These are phyloP conservation scores for Epistrophe eligans DNA, from an alignment of 2,888 invertebrate genomes.

Conservation along the genomic window DNA sequence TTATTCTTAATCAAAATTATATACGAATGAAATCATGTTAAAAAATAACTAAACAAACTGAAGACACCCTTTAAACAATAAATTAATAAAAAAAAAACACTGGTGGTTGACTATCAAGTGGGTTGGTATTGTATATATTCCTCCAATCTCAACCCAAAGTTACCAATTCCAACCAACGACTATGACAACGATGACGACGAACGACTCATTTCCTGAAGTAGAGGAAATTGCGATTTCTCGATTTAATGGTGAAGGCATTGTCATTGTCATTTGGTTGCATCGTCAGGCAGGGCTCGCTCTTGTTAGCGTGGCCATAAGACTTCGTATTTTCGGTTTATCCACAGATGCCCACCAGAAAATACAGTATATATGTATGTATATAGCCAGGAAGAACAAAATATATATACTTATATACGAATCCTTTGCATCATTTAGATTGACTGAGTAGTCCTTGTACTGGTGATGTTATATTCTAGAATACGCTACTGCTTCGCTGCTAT, in stretches of 20 bases:
- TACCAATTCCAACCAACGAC: constrained; percentile 8
- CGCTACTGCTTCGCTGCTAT: background rate
- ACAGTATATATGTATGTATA: background rate
- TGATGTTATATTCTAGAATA: background rate
- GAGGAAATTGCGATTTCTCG: constrained; percentile 74
- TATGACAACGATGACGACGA: constrained; percentile 31
- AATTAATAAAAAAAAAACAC: background rate
- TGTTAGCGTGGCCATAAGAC: constrained; percentile 37
- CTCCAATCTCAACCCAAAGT: background rate
- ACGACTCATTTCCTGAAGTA: constrained; percentile 69
- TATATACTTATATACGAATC: background rate
- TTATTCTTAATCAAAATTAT: too few species aligned
- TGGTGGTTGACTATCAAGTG: background rate
- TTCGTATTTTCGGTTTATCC: constrained; percentile 17
- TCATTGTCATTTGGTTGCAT: constrained; percentile 61
- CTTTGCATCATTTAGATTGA: constrained; percentile 33
- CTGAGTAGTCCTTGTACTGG: background rate
- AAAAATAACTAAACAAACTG: background rate
- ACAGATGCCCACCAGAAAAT: constrained; percentile 16
- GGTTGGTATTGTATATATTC: background rate
- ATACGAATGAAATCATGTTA: too few species aligned
- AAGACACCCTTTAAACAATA: background rate
- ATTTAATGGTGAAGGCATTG: constrained; percentile 70
- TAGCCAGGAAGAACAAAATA: background rate
- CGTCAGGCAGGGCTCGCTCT: constrained; percentile 11